phyloP scores from a whole-genome alignment of 2,113 vertebrate genomes.

The Arizona elegans region DNA sequence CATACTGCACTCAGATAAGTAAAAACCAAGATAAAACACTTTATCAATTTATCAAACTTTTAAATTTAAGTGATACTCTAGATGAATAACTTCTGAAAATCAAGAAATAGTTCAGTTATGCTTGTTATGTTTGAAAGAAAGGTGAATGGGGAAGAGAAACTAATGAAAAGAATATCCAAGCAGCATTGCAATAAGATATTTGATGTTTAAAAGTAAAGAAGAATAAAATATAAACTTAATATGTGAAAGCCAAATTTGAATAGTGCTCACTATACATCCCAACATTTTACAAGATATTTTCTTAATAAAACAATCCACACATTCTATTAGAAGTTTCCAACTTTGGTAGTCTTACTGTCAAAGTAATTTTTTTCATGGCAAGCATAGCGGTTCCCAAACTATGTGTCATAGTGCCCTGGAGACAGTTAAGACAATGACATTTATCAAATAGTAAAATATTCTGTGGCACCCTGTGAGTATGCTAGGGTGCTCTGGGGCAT shows the following conservation, averaged over 20 bases:
- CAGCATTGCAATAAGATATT: neutral
- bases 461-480: neutral
- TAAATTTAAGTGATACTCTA: neutral
- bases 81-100: neutral
- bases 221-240: neutral
- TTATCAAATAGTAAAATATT: neutral
- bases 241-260: neutral
- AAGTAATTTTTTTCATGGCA: neutral
- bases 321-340: neutral
- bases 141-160: neutral
- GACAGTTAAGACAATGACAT: neutral
- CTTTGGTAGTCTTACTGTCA: neutral
- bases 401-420: neutral
- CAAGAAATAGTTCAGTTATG: neutral
- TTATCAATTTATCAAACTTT: neutral
- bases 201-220: neutral
- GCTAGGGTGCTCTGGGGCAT: neutral
- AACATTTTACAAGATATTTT: neutral
- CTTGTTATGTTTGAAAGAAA: neutral
- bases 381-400: neutral
- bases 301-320: neutral
- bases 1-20: neutral
- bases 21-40: neutral
- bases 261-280: neutral
- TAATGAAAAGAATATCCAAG: neutral